A percentile compares a stretch with the other conserved stretches of the same genome.
Conservation (phyloP, 1,140 invertebrate species). For the Tenebrio molitor region DNA sequence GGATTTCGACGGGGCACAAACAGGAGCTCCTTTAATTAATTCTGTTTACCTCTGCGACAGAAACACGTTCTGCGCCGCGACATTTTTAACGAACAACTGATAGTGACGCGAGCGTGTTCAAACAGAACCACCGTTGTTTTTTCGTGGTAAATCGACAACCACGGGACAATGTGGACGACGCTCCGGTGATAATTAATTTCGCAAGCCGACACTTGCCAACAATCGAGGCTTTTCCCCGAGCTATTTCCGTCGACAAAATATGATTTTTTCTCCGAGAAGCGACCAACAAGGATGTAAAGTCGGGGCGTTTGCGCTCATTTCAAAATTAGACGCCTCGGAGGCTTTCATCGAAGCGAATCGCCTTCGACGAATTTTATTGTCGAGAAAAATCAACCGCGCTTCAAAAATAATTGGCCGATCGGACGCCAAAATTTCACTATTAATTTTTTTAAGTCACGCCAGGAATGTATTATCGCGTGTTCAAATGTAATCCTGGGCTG, state of each 20-base stretch:
- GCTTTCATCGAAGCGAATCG: conserved; percentile 3
- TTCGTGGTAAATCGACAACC: conserved; percentile 17
- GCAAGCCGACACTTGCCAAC: conserved; percentile 7
- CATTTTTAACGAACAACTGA: conserved; percentile 25
- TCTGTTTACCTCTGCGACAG: not conserved
- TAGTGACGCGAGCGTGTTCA: conserved; percentile 18
- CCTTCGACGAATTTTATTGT: no score
- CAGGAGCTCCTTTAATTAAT: conserved; percentile 11
- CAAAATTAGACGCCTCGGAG: conserved; percentile 19
- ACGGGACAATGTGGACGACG: not conserved
- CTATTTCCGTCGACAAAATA: not conserved
- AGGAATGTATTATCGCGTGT: no score
- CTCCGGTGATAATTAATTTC: conserved; percentile 25
- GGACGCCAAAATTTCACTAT: no score
- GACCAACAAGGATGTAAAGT: not conserved
- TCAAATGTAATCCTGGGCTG: no score
- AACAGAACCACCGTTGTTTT: conserved; percentile 14
- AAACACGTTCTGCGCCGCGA: not conserved
- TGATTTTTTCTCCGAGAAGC: not conserved
- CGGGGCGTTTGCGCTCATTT: conserved; percentile 26
- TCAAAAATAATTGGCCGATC: no score
- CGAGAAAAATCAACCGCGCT: no score
- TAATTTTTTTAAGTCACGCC: no score
- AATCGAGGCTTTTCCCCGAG: not conserved
- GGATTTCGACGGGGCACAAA: not conserved